These are phyloP conservation scores for Pelusios castaneus DNA, from an alignment of 2,113 vertebrate genomes.

Conservation along the genomic window DNA sequence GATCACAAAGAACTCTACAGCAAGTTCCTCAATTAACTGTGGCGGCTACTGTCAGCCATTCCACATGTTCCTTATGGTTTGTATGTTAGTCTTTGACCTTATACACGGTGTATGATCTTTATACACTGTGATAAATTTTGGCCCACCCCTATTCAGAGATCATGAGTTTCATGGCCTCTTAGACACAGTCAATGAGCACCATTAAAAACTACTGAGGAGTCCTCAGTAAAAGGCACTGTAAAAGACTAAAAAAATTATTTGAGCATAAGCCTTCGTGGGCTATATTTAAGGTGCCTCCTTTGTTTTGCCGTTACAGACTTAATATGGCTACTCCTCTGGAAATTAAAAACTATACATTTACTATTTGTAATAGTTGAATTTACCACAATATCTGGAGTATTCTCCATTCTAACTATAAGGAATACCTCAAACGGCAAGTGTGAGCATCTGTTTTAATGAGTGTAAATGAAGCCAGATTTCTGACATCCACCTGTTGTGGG, in stretches of 20 bases:
- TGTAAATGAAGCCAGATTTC: background rate
- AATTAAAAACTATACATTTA: background rate
- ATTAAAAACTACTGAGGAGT: too few relatives aligned
- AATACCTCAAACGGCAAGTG: background rate
- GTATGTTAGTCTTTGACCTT: background rate
- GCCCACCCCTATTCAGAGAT: background rate
- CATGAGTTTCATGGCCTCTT: background rate
- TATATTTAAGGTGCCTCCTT: too few relatives aligned
- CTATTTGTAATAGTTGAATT: background rate
- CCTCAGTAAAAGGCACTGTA: too few relatives aligned
- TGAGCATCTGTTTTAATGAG: background rate
- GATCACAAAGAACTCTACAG: background rate
- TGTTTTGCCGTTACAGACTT: too few relatives aligned
- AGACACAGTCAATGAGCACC: background rate
- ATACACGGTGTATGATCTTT: background rate
- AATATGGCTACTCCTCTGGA: too few relatives aligned
- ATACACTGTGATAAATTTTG: background rate
- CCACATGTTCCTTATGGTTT: background rate
- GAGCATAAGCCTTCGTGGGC: too few relatives aligned
- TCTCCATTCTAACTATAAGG: background rate
- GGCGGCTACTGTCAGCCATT: background rate
- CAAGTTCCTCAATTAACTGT: background rate
- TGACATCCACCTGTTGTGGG: background rate
- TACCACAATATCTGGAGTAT: background rate
- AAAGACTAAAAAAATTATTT: too few relatives aligned